Evolutionary conservation across 2,888 invertebrate genomes (phyloP).

Genomic region (Pyrochroa serraticornis): DNA sequence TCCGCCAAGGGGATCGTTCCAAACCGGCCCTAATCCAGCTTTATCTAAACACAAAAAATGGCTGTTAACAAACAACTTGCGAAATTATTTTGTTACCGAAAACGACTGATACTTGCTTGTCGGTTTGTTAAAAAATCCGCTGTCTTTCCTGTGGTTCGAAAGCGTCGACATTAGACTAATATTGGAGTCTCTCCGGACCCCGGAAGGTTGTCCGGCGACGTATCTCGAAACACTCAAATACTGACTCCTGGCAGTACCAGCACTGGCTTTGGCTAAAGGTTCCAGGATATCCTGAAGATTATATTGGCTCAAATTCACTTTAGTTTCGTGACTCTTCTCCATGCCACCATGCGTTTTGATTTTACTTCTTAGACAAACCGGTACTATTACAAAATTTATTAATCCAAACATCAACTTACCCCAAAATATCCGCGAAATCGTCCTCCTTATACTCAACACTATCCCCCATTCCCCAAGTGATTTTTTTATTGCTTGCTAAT

Average conservation of each 20-base stretch:
- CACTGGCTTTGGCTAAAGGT: constrained; percentile 53
- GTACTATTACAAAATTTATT: not conserved
- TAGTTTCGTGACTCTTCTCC: constrained; percentile 53
- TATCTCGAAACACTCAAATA: constrained; percentile 81
- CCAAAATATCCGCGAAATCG: constrained; percentile 74
- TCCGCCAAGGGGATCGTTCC: constrained; percentile 47
- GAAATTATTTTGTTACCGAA: not conserved
- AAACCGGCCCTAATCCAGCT: constrained; percentile 45
- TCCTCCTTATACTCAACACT: constrained; percentile 59
- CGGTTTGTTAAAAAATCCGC: constrained; percentile 41
- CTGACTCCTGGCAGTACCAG: constrained; percentile 69
- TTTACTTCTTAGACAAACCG: constrained; percentile 46
- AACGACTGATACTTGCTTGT: constrained; percentile 40
- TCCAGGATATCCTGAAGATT: constrained; percentile 58
- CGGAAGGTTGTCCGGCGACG: constrained; percentile 67
- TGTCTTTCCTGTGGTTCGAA: constrained; percentile 40
- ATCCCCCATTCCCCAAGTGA: constrained; percentile 50
- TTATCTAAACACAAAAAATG: constrained; percentile 33
- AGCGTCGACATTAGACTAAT: constrained; percentile 41
- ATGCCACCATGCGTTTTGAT: constrained; percentile 43
- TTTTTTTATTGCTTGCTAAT: constrained; percentile 40
- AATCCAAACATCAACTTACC: constrained; percentile 63
- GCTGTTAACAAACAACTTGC: not conserved
- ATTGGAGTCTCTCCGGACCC: constrained; percentile 46
- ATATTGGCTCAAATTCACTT: constrained; percentile 59